Base-by-base conservation (phyloP, 1,140 invertebrate genomes). In the Sminthurides bifidus region DNA sequence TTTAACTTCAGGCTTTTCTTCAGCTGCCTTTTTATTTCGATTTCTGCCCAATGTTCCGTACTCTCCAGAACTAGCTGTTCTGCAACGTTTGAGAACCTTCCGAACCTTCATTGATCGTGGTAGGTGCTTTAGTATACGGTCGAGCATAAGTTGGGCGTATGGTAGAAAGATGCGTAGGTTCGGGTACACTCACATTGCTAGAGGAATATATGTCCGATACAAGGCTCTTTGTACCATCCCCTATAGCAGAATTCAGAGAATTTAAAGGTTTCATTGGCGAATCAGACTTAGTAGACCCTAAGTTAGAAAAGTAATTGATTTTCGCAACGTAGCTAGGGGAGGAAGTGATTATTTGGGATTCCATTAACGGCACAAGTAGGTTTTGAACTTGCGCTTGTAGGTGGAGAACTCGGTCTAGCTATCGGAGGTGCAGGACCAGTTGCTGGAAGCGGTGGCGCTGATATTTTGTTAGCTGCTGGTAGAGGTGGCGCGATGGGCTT, bases 341-440 rank as follows among this genome's bases (percentile, higher is more conserved):
- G 12, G 48, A 52, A 17, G 52, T 53, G 0, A 56, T 46, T 58
- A n/a, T 65, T 61, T n/a, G 63, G 63, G 4, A 65, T 54, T 21
- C 63, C 63, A 46, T 65, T 65, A 2, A 65, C 63, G 0, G 63
- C 63, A 58, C 63, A 65, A 1, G 58, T 65, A 6, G 63, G 63
- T 29, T 65, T 65, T 14, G 54, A 24, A 30, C 17, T 55, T 14
- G 48, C 38, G 19, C 40, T 17, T 33, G 30, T 41, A 15, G 35
- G 43, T 1, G 49, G 15, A 38, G 37, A 4, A n/a, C 23, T 29
- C 1, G 54, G n/a, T 43, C 5, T 19, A 21, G 52, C 35, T 5
- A 17, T 37, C 3, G 12, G 33, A 35, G 33, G 33, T 10, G 33
- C n/a, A 35, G n/a, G 33, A 35, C n/a, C 33, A 24, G 30, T 19